Conservation (phyloP, 2,888 invertebrate species). For the Nymphalis polychloros region DNA sequence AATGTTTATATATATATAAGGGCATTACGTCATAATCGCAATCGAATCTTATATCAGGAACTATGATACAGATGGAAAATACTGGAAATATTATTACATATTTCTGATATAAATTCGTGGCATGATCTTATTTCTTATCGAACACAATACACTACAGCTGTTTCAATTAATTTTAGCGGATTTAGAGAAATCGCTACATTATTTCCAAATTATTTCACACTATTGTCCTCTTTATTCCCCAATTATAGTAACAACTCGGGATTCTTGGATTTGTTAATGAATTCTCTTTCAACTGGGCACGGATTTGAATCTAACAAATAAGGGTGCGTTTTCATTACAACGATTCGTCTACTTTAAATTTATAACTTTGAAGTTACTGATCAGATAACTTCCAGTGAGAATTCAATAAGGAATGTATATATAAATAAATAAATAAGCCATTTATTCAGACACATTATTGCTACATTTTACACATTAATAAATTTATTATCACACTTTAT, state of each 20-base stretch:
- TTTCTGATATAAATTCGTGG: background rate
- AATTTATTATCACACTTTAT: no score
- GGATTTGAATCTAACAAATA: constrained; percentile 30
- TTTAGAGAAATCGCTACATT: constrained; percentile 4
- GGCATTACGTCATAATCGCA: no score
- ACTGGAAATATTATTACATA: background rate
- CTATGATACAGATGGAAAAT: background rate
- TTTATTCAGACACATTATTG: no score
- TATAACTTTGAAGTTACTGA: background rate
- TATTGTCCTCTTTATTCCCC: constrained; percentile 24
- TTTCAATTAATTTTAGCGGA: background rate
- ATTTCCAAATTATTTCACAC: background rate
- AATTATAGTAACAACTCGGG: constrained; percentile 26
- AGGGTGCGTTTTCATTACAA: constrained; percentile 15
- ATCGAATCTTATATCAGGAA: no score
- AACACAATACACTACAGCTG: background rate
- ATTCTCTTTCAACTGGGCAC: constrained; percentile 30
- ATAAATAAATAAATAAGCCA: no score
- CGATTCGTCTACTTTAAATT: background rate
- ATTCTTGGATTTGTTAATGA: constrained; percentile 31
- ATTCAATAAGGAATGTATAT: background rate
- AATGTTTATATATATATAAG: no score
- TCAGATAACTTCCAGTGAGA: background rate
- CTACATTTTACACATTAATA: no score
- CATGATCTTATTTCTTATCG: background rate